Percentiles rank a stretch among this genome's conserved stretches.
phyloP scores from a whole-genome alignment of 2,113 vertebrate species.

The Cromileptes altivelis region DNA sequence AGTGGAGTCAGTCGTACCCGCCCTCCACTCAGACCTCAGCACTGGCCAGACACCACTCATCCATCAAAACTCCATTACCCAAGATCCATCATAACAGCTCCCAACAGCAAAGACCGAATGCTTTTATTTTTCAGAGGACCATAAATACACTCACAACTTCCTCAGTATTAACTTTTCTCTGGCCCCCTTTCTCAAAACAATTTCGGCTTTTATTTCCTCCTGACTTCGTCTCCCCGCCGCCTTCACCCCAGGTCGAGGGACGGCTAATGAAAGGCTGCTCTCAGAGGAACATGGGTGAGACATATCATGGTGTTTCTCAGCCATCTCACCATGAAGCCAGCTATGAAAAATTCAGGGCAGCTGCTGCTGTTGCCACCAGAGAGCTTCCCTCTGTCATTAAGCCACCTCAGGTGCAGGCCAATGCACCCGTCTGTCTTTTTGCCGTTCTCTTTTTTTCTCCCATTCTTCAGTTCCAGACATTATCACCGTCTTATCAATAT shows the following conservation, averaged over 20 bases:
- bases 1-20: conserved; percentile 19
- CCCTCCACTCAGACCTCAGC: conserved; percentile 48
- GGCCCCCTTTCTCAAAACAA: conserved; percentile 68
- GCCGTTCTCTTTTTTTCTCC: background rate
- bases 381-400: conserved; percentile 56
- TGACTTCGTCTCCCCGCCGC: conserved; percentile 42
- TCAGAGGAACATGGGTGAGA: conserved; percentile 73
- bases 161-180: conserved; percentile 65
- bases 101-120: conserved; percentile 43
- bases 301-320: conserved; percentile 68
- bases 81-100: conserved; percentile 76
- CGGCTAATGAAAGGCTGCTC: conserved; percentile 76
- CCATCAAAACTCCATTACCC: conserved; percentile 83
- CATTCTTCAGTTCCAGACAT: conserved; percentile 49
- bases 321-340: conserved; percentile 51
- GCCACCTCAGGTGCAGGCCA: conserved; percentile 52
- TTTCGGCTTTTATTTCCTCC: conserved; percentile 74
- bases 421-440: conserved; percentile 45
- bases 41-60: conserved; percentile 57
- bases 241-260: conserved; percentile 64
- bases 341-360: conserved; percentile 78
- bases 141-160: conserved; percentile 70
- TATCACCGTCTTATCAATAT: conserved; percentile 75
- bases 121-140: conserved; percentile 65
- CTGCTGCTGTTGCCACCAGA: conserved; percentile 62